Conservation (phyloP, 1,140 invertebrate genomes). For the Nasonia giraulti region DNA sequence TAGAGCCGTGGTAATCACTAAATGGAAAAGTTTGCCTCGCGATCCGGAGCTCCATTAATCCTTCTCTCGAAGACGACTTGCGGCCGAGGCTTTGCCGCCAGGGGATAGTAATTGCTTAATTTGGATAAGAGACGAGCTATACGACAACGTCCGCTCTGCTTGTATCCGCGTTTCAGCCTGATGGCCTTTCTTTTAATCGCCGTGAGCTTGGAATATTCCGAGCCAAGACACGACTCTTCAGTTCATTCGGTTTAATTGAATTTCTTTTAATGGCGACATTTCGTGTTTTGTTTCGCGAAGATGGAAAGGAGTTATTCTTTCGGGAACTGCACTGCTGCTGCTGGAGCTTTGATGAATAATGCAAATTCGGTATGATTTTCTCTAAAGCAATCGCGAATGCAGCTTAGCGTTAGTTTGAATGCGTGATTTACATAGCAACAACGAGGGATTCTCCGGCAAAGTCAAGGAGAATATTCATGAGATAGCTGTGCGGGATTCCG, state of each 20-base stretch:
- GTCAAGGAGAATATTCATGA: constrained; percentile 20
- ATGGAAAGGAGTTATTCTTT: not conserved
- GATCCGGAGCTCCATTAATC: constrained; percentile 5
- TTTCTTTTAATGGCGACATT: not conserved
- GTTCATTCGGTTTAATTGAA: not conserved
- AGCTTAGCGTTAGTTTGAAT: constrained; percentile 18
- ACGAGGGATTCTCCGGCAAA: not conserved
- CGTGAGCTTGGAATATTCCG: not conserved
- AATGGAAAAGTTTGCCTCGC: constrained; percentile 58
- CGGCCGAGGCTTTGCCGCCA: not conserved
- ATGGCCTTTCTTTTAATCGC: not conserved
- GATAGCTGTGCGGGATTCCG: not conserved
- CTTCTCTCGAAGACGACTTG: not conserved
- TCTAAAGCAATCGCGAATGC: not conserved
- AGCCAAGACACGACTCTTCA: not conserved
- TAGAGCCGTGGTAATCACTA: constrained; percentile 57
- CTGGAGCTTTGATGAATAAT: not conserved
- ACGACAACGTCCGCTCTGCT: not conserved
- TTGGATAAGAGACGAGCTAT: constrained; percentile 23
- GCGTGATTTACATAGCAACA: constrained; percentile 7
- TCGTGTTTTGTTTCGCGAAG: not conserved
- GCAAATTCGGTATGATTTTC: not conserved
- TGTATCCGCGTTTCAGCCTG: not conserved
- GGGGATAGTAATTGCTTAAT: constrained; percentile 38
- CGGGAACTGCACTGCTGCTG: too few species aligned